phyloP scores from a whole-genome alignment of 2,888 invertebrate genomes.

The Strigamia crassipes region DNA sequence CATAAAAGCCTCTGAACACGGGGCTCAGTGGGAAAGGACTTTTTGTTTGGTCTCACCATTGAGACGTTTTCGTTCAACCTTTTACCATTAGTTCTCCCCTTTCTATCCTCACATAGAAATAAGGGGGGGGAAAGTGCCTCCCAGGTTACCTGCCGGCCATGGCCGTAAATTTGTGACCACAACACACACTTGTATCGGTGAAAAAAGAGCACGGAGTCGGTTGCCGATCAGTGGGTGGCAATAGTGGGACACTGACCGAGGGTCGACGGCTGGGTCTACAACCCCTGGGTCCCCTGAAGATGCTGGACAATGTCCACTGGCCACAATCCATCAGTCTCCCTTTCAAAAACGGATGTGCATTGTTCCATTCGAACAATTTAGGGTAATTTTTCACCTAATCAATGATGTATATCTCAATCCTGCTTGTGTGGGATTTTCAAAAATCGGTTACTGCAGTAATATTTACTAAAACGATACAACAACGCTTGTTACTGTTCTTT shows the following conservation, averaged over 20 bases:
- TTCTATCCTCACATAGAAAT: neutral
- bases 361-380: neutral
- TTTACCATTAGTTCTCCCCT: slow-evolving; percentile 1
- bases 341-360: neutral
- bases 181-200: neutral
- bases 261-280: neutral
- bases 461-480: no score
- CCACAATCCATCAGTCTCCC: slow-evolving; percentile 22
- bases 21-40: neutral
- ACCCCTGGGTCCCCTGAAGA: slow-evolving; percentile 20
- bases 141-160: neutral
- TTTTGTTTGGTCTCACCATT: slow-evolving; percentile 18
- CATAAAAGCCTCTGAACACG: slow-evolving; percentile 1
- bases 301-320: neutral
- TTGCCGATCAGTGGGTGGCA: slow-evolving; percentile 22
- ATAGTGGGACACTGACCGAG: neutral
- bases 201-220: slow-evolving; percentile 12
- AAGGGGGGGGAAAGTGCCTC: neutral
- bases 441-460: no score
- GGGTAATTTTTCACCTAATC: slow-evolving; percentile 13
- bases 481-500: neutral
- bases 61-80: slow-evolving; percentile 1
- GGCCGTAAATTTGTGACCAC: slow-evolving; percentile 7
- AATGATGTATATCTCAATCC: slow-evolving; percentile 8
- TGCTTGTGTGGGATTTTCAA: neutral